Conservation (phyloP, 2,113 vertebrate species). For the Trematocara unimaculatum region DNA sequence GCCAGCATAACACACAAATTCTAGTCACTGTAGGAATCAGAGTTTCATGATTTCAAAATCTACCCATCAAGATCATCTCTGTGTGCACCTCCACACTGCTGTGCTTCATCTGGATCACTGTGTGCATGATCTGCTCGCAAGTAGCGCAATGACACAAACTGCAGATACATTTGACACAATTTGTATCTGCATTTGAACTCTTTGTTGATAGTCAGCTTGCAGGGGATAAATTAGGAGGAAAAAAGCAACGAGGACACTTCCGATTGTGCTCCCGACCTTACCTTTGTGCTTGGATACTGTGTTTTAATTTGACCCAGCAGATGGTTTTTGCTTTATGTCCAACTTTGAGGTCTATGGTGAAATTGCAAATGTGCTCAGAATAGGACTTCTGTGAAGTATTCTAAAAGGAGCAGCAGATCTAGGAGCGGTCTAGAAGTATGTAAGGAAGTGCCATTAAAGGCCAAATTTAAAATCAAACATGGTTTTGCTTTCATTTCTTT, state of each 20-base stretch:
- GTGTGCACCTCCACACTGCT: neutral
- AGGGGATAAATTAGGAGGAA: neutral
- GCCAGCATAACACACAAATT: neutral
- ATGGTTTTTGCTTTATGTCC: neutral
- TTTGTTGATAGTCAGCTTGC: neutral
- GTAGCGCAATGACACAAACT: neutral
- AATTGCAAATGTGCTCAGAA: neutral
- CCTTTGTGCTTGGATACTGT: neutral
- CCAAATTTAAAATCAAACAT: neutral
- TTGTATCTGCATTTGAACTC: neutral
- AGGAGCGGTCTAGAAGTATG: neutral
- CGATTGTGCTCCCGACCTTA: neutral
- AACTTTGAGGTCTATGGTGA: neutral
- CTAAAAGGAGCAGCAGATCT: neutral
- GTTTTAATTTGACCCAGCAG: neutral
- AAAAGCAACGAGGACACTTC: neutral
- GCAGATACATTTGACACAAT: neutral
- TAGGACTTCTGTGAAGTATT: neutral
- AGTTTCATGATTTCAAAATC: neutral
- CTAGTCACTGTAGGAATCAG: neutral
- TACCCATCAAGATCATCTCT: neutral
- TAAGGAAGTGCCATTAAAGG: neutral
- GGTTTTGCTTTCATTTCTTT: neutral
- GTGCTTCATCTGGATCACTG: neutral
- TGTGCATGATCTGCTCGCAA: neutral